A percentile compares a stretch with the other conserved stretches of the same genome.
Evolutionary conservation across 2,888 invertebrate genomes (phyloP).

Genomic region (Thymelicus acteon): DNA sequence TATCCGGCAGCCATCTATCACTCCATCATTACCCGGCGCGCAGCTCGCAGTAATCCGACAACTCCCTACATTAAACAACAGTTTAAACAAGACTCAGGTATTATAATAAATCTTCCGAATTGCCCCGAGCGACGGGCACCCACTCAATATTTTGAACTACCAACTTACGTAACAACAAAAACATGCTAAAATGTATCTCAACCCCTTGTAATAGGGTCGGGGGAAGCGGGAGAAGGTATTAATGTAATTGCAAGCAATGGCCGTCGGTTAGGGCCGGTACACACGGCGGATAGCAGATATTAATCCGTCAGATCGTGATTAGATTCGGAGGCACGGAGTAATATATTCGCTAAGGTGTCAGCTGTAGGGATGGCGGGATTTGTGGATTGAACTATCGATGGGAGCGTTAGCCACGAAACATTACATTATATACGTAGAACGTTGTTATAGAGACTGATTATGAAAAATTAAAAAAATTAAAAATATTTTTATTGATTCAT

Average conservation of each 20-base stretch:
- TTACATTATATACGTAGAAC: no score
- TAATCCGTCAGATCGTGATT: conserved; percentile 82
- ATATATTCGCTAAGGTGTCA: conserved; percentile 78
- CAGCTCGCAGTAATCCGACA: conserved; percentile 59
- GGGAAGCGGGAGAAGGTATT: conserved; percentile 40
- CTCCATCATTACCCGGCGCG: conserved; percentile 45
- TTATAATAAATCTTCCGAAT: conserved; percentile 76
- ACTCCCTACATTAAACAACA: conserved; percentile 73
- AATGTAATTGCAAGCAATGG: conserved; percentile 61
- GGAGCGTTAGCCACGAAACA: no score
- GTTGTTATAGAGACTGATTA: no score
- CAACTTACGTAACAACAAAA: conserved; percentile 40
- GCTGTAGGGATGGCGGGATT: conserved; percentile 46
- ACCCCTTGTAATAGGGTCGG: conserved; percentile 40
- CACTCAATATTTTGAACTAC: conserved; percentile 57
- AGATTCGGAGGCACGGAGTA: conserved; percentile 82
- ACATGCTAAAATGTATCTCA: conserved; percentile 46
- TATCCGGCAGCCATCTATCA: conserved; percentile 46
- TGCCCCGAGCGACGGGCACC: conserved; percentile 63
- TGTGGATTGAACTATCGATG: not conserved
- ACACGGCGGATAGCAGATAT: conserved; percentile 70
- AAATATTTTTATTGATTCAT: no score
- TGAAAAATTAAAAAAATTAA: no score
- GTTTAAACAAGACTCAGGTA: conserved; percentile 73
- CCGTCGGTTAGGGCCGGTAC: conserved; percentile 65